phyloP scores from a whole-genome alignment of 2,113 vertebrate genomes.

The Fregata magnificens region DNA sequence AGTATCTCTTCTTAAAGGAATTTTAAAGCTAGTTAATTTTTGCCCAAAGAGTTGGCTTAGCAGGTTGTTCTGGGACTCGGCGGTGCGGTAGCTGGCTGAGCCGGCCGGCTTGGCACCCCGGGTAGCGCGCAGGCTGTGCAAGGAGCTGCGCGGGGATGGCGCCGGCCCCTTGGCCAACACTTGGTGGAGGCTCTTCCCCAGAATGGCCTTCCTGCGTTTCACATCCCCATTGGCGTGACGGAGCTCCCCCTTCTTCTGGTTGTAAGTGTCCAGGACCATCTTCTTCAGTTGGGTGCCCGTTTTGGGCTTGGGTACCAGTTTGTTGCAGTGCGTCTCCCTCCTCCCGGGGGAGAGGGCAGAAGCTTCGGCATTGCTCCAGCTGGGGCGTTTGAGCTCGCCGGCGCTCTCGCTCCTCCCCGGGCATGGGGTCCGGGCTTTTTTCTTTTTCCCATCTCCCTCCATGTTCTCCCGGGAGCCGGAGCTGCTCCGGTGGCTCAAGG shows the following conservation, averaged over 20 bases:
- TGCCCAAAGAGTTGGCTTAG: constrained; percentile 97
- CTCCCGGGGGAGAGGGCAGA: constrained; percentile 78
- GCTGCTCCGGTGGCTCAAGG: constrained; percentile 64
- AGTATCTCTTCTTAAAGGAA: constrained; percentile 93
- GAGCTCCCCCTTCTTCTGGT: constrained; percentile 79
- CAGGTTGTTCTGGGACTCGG: constrained; percentile 93
- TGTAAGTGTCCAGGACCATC: constrained; percentile 71
- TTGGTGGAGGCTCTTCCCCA: constrained; percentile 76
- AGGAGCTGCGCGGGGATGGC: constrained; percentile 74
- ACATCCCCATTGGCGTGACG: constrained; percentile 76
- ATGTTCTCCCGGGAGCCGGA: constrained; percentile 82
- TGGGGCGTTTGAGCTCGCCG: constrained; percentile 61
- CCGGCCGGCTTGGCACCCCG: constrained; percentile 75
- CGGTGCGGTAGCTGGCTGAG: constrained; percentile 83
- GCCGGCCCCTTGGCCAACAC: constrained; percentile 80
- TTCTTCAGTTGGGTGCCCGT: constrained; percentile 75
- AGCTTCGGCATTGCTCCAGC: constrained; percentile 72
- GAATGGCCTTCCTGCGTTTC: constrained; percentile 80
- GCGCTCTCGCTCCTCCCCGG: constrained; percentile 66
- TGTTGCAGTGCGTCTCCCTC: constrained; percentile 81
- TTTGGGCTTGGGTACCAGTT: constrained; percentile 77
- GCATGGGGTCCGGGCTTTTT: constrained; percentile 68
- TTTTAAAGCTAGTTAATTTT: constrained; percentile 98
- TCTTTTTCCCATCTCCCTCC: constrained; percentile 78
- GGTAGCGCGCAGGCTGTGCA: constrained; percentile 75